Base-by-base conservation (phyloP, 2,113 vertebrate genomes). In the Pollachius pollachius region DNA sequence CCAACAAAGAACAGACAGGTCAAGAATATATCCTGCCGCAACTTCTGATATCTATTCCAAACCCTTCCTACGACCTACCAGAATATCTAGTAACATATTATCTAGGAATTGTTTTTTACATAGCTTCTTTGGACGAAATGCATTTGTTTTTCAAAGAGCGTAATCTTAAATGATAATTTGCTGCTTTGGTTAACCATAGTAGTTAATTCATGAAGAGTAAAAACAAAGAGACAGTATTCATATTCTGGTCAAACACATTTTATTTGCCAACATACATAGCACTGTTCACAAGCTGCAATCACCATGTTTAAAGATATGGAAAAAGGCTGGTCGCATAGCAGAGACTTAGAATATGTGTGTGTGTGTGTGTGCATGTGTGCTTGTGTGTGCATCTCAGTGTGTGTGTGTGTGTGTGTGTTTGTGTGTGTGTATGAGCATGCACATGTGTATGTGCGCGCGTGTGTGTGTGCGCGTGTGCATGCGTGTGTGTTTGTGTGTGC, bases 191-290 rank as follows among this genome's bases (percentile, higher is more conserved):
- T 12, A 9, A 48, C 41, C 41, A 48, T 12, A 15, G 25, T 15
- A 19, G 1, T 23, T 65, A 62, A 80, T 74, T 79, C 72, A 12
- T 59, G 74, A 15, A 71, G 81, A 76, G 83, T 70, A 56, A 84
- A 60, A 64, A 81, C 83, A 67, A 77, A 70, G 6, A 78, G 56
- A 63, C 52, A 48, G 11, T 48, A 57, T 48, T 68, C 48, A 69
- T 48, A 73, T 69, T 62, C 66, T 69, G 80, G 85, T 81, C 85
- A 85, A 88, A 76, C 78, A 72, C 64, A 73, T 88, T 71, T 89
- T 88, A 87, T 89, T 88, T 0, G 60, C 81, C 80, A 83, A 86
- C 77, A 82, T 70, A 81, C 76, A 88, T 82, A 80, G 81, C 82
- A 73, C 75, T 83, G 75, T 72, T 85, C 81, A 79, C 74, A 77